Evolutionary conservation across 2,113 vertebrate genomes (phyloP).

Genomic region (Mus spicilegus): DNA sequence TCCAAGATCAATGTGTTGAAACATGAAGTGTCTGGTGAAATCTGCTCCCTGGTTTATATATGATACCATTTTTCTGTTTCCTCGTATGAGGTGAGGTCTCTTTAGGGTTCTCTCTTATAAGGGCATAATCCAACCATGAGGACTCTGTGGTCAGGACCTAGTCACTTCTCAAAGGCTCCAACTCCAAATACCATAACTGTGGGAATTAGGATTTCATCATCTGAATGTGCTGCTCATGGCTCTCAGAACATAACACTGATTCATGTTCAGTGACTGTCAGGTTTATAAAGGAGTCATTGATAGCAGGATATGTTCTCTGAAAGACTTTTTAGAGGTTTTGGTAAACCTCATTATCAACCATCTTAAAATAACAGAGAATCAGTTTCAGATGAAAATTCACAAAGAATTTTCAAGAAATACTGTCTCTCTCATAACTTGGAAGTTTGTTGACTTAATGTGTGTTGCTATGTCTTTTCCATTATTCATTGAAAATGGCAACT

Average conservation of each 20-base stretch:
- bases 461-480: conserved; percentile 51
- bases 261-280: neutral
- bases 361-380: conserved; percentile 40
- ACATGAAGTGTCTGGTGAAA: neutral
- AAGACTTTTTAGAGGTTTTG: conserved; percentile 1
- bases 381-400: conserved; percentile 51
- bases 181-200: neutral
- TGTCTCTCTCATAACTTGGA: conserved; percentile 31
- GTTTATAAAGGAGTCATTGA: conserved; percentile 20
- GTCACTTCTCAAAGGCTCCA: neutral
- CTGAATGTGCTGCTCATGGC: neutral
- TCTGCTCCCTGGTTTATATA: neutral
- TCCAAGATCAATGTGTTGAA: neutral
- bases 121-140: neutral
- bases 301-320: conserved; percentile 23
- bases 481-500: conserved; percentile 28
- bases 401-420: conserved; percentile 61
- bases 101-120: neutral
- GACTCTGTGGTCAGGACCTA: neutral
- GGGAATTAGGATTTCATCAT: neutral
- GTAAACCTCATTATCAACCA: conserved; percentile 48
- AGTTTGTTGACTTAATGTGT: conserved; percentile 26
- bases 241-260: neutral
- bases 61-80: neutral
- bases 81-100: neutral